Percentiles rank a stretch among this genome's conserved stretches.
phyloP scores from a whole-genome alignment of 1,140 invertebrate species.

The Capitella teleta region DNA sequence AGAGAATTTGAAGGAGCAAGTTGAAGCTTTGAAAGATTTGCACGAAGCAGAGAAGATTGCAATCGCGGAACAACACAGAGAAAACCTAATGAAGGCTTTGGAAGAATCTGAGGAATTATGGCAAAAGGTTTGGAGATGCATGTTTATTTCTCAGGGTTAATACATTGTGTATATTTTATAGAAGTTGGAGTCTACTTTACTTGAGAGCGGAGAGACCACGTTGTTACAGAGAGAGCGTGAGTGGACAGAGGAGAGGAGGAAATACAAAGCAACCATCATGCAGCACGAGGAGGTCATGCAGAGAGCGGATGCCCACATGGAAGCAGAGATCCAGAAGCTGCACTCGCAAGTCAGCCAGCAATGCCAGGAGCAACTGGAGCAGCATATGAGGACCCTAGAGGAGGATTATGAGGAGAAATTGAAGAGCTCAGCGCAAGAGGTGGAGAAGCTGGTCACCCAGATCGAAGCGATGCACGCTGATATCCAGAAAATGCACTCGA shows the following conservation, averaged over 20 bases:
- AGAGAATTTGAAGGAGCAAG: constrained; percentile 5
- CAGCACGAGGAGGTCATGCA: constrained; percentile 18
- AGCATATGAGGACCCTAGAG: neutral
- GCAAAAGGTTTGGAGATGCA: neutral
- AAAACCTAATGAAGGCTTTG: constrained; percentile 8
- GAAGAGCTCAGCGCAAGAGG: neutral
- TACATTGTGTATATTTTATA: neutral
- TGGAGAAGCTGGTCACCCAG: neutral
- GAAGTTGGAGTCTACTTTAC: neutral
- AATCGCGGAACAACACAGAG: neutral
- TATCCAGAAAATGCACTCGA: neutral
- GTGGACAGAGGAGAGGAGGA: constrained; percentile 8
- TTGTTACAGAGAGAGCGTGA: constrained; percentile 7
- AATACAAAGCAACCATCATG: constrained; percentile 4
- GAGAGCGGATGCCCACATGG: constrained; percentile 21
- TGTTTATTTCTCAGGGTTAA: neutral
- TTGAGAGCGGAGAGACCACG: neutral
- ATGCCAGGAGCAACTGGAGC: constrained; percentile 13
- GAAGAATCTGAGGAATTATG: constrained; percentile 1
- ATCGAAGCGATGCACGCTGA: neutral
- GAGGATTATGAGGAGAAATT: constrained; percentile 1
- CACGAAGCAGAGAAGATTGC: constrained; percentile 6
- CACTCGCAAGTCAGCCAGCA: neutral
- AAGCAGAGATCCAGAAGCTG: constrained; percentile 17
- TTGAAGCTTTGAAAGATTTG: neutral